Conservation (phyloP, 2,888 invertebrate genomes). For the Teleiodes luculella region DNA sequence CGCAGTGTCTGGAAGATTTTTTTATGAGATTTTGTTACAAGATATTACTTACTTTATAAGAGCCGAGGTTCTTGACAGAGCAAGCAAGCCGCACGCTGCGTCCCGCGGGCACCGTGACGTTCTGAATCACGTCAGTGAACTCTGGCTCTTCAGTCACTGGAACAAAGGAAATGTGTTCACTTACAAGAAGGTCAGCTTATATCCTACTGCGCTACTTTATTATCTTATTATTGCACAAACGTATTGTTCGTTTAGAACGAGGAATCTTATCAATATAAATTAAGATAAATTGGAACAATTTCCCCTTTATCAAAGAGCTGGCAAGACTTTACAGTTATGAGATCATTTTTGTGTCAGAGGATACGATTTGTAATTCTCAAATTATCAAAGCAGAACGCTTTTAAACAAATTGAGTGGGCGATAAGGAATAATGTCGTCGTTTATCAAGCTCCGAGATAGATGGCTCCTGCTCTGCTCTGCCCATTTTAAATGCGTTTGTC, state of each 20-base stretch:
- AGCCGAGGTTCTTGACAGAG: slow-evolving; percentile 93
- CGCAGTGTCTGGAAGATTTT: neutral
- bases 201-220: neutral
- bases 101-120: slow-evolving; percentile 93
- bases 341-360: slow-evolving; percentile 71
- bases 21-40: neutral
- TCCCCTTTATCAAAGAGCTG: slow-evolving; percentile 51
- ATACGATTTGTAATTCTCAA: slow-evolving; percentile 78
- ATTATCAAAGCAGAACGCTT: slow-evolving; percentile 78
- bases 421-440: slow-evolving; percentile 79
- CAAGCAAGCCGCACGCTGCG: slow-evolving; percentile 93
- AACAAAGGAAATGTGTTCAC: slow-evolving; percentile 54
- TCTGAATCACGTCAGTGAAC: slow-evolving; percentile 93
- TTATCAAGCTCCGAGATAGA: slow-evolving; percentile 77
- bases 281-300: slow-evolving; percentile 54
- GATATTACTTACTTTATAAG: slow-evolving; percentile 85
- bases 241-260: slow-evolving; percentile 18
- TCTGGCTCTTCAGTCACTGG: slow-evolving; percentile 91
- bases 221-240: slow-evolving; percentile 12
- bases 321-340: slow-evolving; percentile 62
- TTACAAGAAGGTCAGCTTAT: slow-evolving; percentile 6
- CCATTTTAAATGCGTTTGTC: slow-evolving; percentile 79
- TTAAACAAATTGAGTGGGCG: slow-evolving; percentile 79
- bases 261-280: slow-evolving; percentile 45
- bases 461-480: slow-evolving; percentile 74